A percentile compares a stretch with the other conserved stretches of the same genome.
These are phyloP conservation scores for Drosophila kohkoa DNA, from an alignment of 1,140 invertebrate species.

Conservation along the genomic window DNA sequence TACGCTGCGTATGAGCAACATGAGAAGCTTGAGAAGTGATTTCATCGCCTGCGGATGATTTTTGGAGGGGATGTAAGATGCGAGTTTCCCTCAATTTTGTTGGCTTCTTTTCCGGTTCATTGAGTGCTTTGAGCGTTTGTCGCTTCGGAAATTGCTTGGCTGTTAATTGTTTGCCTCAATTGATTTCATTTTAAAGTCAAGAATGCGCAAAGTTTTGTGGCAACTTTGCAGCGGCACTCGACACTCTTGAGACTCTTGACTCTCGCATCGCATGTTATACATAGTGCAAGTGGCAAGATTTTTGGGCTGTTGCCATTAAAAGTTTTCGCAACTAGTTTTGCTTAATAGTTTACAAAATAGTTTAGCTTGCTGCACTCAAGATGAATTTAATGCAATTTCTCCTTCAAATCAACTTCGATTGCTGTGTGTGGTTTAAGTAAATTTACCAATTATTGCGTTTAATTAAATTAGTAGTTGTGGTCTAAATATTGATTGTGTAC, in stretches of 20 bases:
- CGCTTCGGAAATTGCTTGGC: conserved; percentile 77
- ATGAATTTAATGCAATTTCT: conserved; percentile 19
- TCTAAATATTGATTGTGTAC: conserved; percentile 13
- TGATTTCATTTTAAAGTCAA: conserved; percentile 72
- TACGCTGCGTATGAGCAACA: conserved; percentile 40
- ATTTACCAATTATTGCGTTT: conserved; percentile 34
- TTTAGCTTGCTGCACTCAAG: conserved; percentile 33
- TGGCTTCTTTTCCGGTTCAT: conserved; percentile 51
- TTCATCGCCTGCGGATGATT: conserved; percentile 31
- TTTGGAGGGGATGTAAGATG: not conserved
- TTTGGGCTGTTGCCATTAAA: conserved; percentile 34
- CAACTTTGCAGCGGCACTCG: conserved; percentile 29
- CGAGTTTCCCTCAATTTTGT: conserved; percentile 23
- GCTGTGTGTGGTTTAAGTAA: conserved; percentile 14
- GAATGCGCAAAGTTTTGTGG: conserved; percentile 49
- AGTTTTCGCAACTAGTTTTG: conserved; percentile 56
- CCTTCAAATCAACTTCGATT: not conserved
- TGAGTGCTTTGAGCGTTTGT: conserved; percentile 56
- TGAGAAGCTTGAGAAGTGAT: conserved; percentile 6
- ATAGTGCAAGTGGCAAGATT: conserved; percentile 31
- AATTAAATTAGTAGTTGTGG: conserved; percentile 10
- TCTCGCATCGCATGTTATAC: conserved; percentile 9
- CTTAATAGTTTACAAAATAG: conserved; percentile 61
- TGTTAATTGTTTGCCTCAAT: conserved; percentile 77
- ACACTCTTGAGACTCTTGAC: not conserved